A percentile compares a stretch with the other conserved stretches of the same genome.
Conservation (phyloP, 1,140 invertebrate genomes). For the Drosophila bifasciata region DNA sequence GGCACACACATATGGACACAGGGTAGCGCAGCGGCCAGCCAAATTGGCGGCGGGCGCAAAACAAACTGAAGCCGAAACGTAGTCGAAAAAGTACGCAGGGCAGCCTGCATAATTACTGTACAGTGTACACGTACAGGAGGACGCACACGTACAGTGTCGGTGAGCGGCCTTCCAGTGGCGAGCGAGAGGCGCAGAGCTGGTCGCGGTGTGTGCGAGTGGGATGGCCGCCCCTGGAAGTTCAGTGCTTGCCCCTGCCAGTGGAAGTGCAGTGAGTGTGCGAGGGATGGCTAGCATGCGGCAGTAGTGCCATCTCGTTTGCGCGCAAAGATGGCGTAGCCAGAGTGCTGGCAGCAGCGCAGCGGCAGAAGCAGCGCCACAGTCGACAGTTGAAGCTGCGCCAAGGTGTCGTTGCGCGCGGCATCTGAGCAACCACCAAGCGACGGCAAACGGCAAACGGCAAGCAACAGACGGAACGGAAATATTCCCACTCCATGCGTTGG, state of each 20-base stretch:
- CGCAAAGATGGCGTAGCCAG: constrained; percentile 71
- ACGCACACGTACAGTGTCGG: constrained; percentile 56
- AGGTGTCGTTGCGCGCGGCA: constrained; percentile 10
- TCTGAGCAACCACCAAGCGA: not conserved
- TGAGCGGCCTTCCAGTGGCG: constrained; percentile 57
- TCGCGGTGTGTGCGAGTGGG: not conserved
- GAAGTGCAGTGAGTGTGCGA: constrained; percentile 26
- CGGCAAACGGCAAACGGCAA: constrained; percentile 40
- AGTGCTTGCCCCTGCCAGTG: constrained; percentile 56
- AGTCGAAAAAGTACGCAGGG: constrained; percentile 35
- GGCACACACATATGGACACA: constrained; percentile 10
- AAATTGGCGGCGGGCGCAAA: constrained; percentile 74
- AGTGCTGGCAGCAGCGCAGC: not conserved
- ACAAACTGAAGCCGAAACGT: constrained; percentile 66
- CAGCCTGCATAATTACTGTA: constrained; percentile 58
- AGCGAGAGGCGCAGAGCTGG: constrained; percentile 9
- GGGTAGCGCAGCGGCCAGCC: constrained; percentile 41
- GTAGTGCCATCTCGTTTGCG: constrained; percentile 36
- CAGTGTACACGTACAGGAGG: constrained; percentile 26
- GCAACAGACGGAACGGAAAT: constrained; percentile 46
- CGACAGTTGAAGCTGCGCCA: constrained; percentile 2
- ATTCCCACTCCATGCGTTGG: constrained; percentile 30
- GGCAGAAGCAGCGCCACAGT: constrained; percentile 3
- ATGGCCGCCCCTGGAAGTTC: constrained; percentile 8
- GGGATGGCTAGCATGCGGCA: constrained; percentile 9